Evolutionary conservation across 1,140 invertebrate genomes (phyloP), one percentile per base, ranked within the genome.

Genomic region (Globodera ellingtonae): DNA sequence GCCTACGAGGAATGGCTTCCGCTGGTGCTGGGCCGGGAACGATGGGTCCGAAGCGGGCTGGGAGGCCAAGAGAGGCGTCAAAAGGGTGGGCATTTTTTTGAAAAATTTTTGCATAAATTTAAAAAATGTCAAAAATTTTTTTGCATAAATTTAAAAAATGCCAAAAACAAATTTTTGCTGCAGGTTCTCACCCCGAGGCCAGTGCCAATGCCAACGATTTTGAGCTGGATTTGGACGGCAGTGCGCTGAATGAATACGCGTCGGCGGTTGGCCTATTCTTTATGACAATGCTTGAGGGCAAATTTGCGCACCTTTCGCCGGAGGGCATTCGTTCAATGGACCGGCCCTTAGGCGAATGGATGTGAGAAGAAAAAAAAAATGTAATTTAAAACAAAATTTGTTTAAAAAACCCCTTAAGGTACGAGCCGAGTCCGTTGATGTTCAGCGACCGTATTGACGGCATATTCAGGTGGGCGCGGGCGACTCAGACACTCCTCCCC

Each of bases 1-100:
- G 56, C 89, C 15, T 91, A 90, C 79, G 86, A 85, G 59, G 90
- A 91, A 78, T 90, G 86, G 76, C 79, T 91, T 8, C 90, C 90
- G 9, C 77, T 89, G 10, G 81, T 91, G 44, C 76, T 91, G n/a
- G 86, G 89, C 52, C 59, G 73, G 21, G 84, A 85, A 71, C 75
- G 67, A 5, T 85, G 85, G 84, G 65, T 73, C 18, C 48, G 59
- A 21, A 81, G 67, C 69, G 70, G 52, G 35, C 59, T 83, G 59
- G 46, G 65, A n/a, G 46, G 46, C 24, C 13, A 48, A 44, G 47
- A 74, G 44, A 6, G 62, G 6, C 24, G 71, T 1, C 15, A 46
- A 44, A 72, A 79, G 50, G 44, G 78, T 62, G 7, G 70, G 35
- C 59, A 50, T 46, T 44, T 21, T 50, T 83, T 18, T 18, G 71